Evolutionary conservation across 2,797 vertebrate species (phyloP), one percentile per base, ranked within the genome.

Genomic region (Acestrorhynchus altus): DNA sequence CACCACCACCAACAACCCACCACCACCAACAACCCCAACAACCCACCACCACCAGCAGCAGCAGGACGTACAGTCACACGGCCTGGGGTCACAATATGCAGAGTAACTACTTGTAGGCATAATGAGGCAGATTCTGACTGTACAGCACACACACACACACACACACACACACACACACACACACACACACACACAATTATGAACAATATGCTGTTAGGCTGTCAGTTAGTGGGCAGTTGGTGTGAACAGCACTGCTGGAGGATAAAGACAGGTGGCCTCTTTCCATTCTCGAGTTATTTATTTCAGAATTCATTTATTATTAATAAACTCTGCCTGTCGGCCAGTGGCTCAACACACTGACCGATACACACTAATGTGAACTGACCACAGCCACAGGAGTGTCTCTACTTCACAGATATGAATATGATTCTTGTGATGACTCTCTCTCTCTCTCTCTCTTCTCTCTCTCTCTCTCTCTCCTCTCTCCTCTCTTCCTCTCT

Each of bases 91-190:
- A 66, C 39, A 66, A 61, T 16, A 52, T 52, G 49, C 8, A 52
- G 49, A 52, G 49, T 52, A 9, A 18, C 49, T n/a, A 52, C n/a
- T 52, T 52, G 49, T 4, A 20, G 49, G n/a, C 22, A 20, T 52
- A 52, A 52, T 52, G 49, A 52, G 49, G 49, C 49, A 52, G 49
- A 7, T 22, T 52, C 18, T 52, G 49, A 9, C 22, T 52, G 18
- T 22, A n/a, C n/a, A 18, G 20, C 18, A 22, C 49, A 20, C 20
- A 52, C 10, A 51, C 77, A 71, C 73, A 63, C 54, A 40, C 71
- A 51, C 26, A 59, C 71, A 75, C 71, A 68, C 76, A 78, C 46
- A 54, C 35, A 73, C 74, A 79, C 74, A 81, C 78, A 70, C 74
- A 4, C 44, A 40, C 47, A 71, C 66, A 24, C 68, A 65, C 51